These are phyloP conservation scores for Sebastes diaconus DNA, from an alignment of 2,797 vertebrate species.

Conservation along the genomic window DNA sequence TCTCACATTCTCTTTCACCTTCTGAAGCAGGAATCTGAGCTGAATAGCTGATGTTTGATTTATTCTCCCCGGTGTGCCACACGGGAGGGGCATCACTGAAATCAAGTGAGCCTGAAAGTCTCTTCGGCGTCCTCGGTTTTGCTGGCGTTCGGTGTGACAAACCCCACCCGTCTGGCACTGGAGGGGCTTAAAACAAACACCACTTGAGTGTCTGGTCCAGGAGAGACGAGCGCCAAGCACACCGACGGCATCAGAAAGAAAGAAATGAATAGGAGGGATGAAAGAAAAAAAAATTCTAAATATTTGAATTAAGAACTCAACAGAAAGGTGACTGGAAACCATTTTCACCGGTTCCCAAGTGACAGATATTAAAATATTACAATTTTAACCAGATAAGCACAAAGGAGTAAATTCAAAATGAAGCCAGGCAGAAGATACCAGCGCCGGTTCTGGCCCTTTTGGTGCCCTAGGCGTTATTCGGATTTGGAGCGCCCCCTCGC, in stretches of 20 bases:
- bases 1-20: background rate
- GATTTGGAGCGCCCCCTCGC: too few species aligned
- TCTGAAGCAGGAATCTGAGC: background rate
- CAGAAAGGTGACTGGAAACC: background rate
- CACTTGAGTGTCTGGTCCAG: background rate
- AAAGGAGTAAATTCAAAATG: background rate
- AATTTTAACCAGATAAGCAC: background rate
- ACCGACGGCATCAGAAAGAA: background rate
- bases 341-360: background rate
- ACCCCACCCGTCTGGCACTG: conserved; percentile 7
- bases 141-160: background rate
- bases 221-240: background rate
- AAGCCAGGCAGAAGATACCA: background rate
- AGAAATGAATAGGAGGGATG: background rate
- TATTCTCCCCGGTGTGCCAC: background rate
- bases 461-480: too few species aligned
- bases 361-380: background rate
- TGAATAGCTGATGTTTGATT: background rate
- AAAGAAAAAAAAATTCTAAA: background rate
- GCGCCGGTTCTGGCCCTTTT: too few species aligned
- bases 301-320: background rate
- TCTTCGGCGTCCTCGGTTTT: background rate
- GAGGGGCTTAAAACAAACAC: conserved; percentile 14
- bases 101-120: background rate
- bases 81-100: background rate